These are phyloP conservation scores for Dermolepida albohirtum DNA, from an alignment of 2,888 invertebrate genomes.

Conservation along the genomic window DNA sequence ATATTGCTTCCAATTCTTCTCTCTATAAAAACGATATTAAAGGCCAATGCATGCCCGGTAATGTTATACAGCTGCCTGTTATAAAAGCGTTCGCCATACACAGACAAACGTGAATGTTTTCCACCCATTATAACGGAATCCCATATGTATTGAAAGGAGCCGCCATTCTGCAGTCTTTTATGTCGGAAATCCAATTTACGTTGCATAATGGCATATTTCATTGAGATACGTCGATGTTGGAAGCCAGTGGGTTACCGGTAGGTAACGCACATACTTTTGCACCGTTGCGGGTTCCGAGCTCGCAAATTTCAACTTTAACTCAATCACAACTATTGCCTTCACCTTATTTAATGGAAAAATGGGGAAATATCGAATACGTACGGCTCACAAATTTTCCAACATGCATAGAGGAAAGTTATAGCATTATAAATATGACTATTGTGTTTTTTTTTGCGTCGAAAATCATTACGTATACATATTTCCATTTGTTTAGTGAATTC, in stretches of 20 bases:
- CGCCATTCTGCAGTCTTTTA: slow-evolving; percentile 24
- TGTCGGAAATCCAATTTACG: slow-evolving; percentile 21
- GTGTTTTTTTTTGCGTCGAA: too few species aligned
- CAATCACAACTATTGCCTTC: slow-evolving; percentile 4
- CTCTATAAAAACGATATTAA: too few species aligned
- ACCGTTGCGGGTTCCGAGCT: background rate
- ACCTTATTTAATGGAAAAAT: background rate
- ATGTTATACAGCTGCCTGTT: too few species aligned
- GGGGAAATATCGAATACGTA: slow-evolving; percentile 10
- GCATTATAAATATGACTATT: too few species aligned
- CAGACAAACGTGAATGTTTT: too few species aligned
- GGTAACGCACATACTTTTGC: background rate
- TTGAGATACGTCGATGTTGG: background rate
- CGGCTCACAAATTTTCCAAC: background rate
- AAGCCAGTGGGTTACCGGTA: background rate
- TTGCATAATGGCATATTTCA: slow-evolving; percentile 12
- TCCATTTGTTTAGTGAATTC: too few species aligned
- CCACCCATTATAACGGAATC: too few species aligned
- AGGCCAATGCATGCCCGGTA: too few species aligned
- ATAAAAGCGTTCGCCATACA: too few species aligned
- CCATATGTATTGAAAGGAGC: slow-evolving; percentile 3
- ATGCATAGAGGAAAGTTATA: too few species aligned
- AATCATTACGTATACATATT: too few species aligned
- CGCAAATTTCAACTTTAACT: slow-evolving; percentile 24
- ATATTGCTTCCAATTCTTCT: too few species aligned